Conservation (phyloP, 2,797 vertebrate species). For the Leuciscus waleckii region DNA sequence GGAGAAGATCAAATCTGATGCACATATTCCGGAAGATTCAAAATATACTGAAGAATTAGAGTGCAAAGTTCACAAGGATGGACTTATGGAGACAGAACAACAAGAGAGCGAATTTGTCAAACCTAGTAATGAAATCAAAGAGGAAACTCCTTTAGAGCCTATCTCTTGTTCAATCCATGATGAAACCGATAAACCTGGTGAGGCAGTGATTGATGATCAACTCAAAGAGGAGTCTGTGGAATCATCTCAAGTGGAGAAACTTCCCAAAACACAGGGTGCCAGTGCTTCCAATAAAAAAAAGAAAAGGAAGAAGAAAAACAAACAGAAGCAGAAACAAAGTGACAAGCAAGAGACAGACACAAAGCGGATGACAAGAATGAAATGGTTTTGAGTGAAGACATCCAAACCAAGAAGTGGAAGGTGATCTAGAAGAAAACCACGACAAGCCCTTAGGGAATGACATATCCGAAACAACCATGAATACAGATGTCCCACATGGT, state of each 20-base stretch:
- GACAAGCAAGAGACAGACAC: slow-evolving; percentile 34
- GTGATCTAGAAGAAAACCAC: not conserved
- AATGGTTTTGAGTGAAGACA: slow-evolving; percentile 15
- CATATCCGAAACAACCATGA: not conserved
- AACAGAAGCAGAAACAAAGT: slow-evolving; percentile 69
- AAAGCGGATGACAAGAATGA: slow-evolving; percentile 29
- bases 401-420: slow-evolving; percentile 7
- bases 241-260: slow-evolving; percentile 18
- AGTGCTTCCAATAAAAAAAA: slow-evolving; percentile 72
- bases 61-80: not conserved
- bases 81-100: slow-evolving; percentile 11
- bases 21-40: not conserved
- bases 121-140: slow-evolving; percentile 32
- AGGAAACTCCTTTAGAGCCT: slow-evolving; percentile 1
- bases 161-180: not conserved
- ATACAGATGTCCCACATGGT: slow-evolving; percentile 8
- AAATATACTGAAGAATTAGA: slow-evolving; percentile 18
- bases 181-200: slow-evolving; percentile 23
- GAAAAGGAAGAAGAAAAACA: slow-evolving; percentile 75
- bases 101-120: slow-evolving; percentile 7
- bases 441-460: slow-evolving; percentile 33
- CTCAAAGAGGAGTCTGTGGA: slow-evolving; percentile 19
- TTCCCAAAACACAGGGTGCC: slow-evolving; percentile 55
- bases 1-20: slow-evolving; percentile 50
- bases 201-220: slow-evolving; percentile 29